These are phyloP conservation scores for Epirrhoe alternata DNA, from an alignment of 2,888 invertebrate species.

Conservation along the genomic window DNA sequence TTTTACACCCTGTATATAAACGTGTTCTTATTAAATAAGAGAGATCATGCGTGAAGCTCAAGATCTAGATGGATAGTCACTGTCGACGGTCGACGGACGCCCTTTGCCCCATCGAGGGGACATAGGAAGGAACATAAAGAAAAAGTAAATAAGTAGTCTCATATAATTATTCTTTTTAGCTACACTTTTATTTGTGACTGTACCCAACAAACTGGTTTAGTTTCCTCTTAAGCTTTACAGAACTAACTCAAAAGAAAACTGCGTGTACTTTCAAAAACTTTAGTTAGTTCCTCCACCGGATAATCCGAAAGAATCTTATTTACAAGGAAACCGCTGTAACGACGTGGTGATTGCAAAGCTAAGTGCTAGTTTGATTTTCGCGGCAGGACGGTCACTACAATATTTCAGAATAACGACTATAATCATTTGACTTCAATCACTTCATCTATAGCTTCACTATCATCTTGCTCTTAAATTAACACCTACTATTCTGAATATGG, in stretches of 20 bases:
- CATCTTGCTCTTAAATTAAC: slow-evolving; percentile 8
- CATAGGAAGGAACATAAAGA: too few relatives aligned
- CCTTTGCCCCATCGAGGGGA: too few relatives aligned
- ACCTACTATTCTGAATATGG: neutral
- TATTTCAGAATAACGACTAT: slow-evolving; percentile 4
- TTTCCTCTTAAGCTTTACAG: slow-evolving; percentile 1
- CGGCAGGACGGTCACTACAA: neutral
- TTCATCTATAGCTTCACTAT: slow-evolving; percentile 3
- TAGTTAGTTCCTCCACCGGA: slow-evolving; percentile 1
- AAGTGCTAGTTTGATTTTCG: neutral
- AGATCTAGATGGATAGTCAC: too few relatives aligned
- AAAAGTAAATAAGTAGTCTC: too few relatives aligned
- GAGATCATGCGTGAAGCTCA: too few relatives aligned
- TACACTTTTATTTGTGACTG: neutral
- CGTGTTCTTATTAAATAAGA: too few relatives aligned
- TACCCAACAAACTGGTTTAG: neutral
- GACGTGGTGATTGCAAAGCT: neutral
- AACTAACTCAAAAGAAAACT: slow-evolving; percentile 9
- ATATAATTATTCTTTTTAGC: too few relatives aligned
- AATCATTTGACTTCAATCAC: slow-evolving; percentile 8
- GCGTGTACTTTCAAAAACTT: slow-evolving; percentile 11
- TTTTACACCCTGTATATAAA: too few relatives aligned
- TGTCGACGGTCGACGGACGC: too few relatives aligned
- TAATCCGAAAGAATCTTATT: slow-evolving; percentile 1
- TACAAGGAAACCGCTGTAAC: neutral